Percentiles rank a stretch among this genome's conserved stretches.
Conservation (phyloP, 2,797 vertebrate species). For the Taenioides sp. region DNA sequence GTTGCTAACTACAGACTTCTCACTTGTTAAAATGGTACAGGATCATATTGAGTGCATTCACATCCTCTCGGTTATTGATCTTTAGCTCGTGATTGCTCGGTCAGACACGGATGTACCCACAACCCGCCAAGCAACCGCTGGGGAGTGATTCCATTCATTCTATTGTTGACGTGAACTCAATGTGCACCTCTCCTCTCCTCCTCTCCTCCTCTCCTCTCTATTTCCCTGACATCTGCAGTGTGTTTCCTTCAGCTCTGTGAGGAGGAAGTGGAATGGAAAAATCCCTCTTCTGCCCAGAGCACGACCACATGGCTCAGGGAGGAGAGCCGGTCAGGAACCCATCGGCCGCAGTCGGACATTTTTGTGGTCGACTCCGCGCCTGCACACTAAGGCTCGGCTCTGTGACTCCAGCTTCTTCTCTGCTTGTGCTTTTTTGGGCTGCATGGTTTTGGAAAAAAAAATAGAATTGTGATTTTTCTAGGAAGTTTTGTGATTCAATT, state of each 20-base stretch:
- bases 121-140: background rate
- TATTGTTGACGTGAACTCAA: constrained; percentile 6
- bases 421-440: constrained; percentile 13
- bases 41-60: background rate
- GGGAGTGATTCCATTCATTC: constrained; percentile 11
- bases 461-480: no score
- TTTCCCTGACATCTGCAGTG: constrained; percentile 74
- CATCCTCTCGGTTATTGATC: constrained; percentile 1
- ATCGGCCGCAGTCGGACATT: constrained; percentile 77
- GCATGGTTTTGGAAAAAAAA: no score
- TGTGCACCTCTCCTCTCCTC: background rate
- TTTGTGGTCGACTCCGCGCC: constrained; percentile 75
- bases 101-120: background rate
- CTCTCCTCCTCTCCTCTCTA: constrained; percentile 12
- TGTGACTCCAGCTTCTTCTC: constrained; percentile 19
- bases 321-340: constrained; percentile 79
- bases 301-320: constrained; percentile 67
- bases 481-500: no score
- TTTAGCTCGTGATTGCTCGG: background rate
- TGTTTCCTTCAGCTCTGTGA: constrained; percentile 71
- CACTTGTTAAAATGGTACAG: background rate
- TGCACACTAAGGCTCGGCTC: constrained; percentile 52
- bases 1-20: background rate
- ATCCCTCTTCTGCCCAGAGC: constrained; percentile 61
- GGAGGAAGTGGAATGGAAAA: constrained; percentile 79